Base-by-base conservation (phyloP, 2,797 vertebrate genomes). In the Euthynnus affinis region DNA sequence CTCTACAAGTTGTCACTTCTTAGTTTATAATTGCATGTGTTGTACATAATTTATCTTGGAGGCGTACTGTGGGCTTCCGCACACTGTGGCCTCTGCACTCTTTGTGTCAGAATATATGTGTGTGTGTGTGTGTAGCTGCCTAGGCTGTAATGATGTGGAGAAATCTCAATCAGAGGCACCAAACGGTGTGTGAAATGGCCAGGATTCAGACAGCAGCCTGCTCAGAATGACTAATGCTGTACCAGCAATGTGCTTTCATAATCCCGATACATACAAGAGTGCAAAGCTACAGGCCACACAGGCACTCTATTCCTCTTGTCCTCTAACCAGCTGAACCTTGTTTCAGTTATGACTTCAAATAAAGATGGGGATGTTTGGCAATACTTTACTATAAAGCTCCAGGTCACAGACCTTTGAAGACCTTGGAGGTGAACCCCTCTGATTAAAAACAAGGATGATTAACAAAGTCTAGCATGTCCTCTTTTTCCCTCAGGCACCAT, bases 171-270 rank as follows among this genome's bases (percentile, higher is more conserved):
- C 84, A 85, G 71, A 81, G 72, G 80, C 67, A 84, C 75, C 86
- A 88, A 90, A 78, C 58, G 27, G 78, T 78, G 88, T 91, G 85
- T 88, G 82, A 91, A 91, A 90, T 88, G 82, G 67, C 86, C 82
- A 82, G 78, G 86, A 87, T 80, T 89, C 74, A 87, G 82, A 74
- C 53, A 72, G 79, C 58, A 80, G 71, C 72, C 77, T 74, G 78
- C 86, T 62, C 56, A 1, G 73, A 88, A 91, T 85, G 78, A 91
- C 66, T 88, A 87, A 91, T 86, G 66, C 48, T 42, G 53, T 12
- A 51, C 51, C 76, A 29, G 46, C 40, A 23, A 68, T 25, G 76
- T 80, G 66, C 67, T 81, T 75, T 80, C 84, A 75, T 89, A 88
- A 79, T 64, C 74, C 63, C 23, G 34, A 73, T 72, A 78, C 72